These are phyloP conservation scores for Ips nitidus DNA, from an alignment of 1,140 invertebrate species.

Conservation along the genomic window DNA sequence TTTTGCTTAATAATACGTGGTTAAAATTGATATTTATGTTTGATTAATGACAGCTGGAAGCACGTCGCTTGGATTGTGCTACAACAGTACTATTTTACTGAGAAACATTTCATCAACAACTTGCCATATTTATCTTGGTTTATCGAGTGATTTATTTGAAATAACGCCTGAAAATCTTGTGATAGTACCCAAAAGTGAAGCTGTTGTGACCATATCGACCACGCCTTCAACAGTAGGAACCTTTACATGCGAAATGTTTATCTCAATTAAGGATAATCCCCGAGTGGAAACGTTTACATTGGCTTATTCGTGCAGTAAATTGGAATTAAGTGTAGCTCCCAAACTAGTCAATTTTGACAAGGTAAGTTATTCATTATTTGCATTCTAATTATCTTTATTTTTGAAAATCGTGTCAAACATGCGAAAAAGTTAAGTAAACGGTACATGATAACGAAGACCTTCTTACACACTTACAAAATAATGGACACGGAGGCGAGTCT, in stretches of 20 bases:
- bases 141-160: constrained; percentile 15
- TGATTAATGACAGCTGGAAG: constrained; percentile 2
- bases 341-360: constrained; percentile 43
- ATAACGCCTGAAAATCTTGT: not conserved
- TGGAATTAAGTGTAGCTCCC: constrained; percentile 40
- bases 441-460: too few species aligned
- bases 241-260: constrained; percentile 28
- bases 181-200: constrained; percentile 30
- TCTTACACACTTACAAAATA: too few species aligned
- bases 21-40: constrained; percentile 14
- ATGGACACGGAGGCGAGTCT: too few species aligned
- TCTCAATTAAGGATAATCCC: constrained; percentile 47
- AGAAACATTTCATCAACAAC: constrained; percentile 3
- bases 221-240: constrained; percentile 32
- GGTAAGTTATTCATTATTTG: not conserved
- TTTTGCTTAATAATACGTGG: constrained; percentile 8
- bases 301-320: constrained; percentile 26
- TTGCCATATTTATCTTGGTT: constrained; percentile 1
- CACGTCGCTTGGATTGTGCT: constrained; percentile 1
- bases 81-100: constrained; percentile 4
- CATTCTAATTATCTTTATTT: not conserved
- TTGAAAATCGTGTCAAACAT: not conserved
- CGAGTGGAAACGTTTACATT: constrained; percentile 38
- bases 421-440: too few species aligned
- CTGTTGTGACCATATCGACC: constrained; percentile 32